Evolutionary conservation across 1,140 invertebrate genomes (phyloP).

Genomic region (Eubasilissa regina): DNA sequence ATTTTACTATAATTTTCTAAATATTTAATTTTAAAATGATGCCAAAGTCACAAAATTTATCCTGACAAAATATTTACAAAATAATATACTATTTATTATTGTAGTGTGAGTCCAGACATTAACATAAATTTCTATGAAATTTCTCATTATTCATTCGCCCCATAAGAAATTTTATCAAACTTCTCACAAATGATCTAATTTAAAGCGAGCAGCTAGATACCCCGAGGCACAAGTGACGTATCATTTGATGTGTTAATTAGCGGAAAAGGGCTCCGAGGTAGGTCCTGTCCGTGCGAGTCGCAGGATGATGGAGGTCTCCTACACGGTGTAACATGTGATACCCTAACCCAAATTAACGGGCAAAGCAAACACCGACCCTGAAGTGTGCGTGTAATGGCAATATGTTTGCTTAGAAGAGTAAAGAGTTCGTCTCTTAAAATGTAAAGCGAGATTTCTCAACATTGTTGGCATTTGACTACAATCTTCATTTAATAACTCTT

Average conservation of each 20-base stretch:
- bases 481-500: background rate
- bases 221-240: background rate
- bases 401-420: conserved; percentile 53
- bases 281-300: conserved; percentile 6
- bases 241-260: conserved; percentile 29
- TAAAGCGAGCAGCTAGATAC: background rate
- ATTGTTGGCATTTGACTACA: background rate
- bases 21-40: too few relatives aligned
- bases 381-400: conserved; percentile 35
- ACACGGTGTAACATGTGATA: conserved; percentile 40
- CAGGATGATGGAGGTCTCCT: background rate
- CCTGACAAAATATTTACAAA: too few relatives aligned
- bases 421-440: conserved; percentile 20
- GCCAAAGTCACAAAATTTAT: too few relatives aligned
- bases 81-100: too few relatives aligned
- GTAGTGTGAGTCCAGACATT: too few relatives aligned
- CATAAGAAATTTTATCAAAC: too few relatives aligned
- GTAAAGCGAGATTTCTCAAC: background rate
- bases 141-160: too few relatives aligned
- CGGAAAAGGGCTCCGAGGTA: conserved; percentile 4
- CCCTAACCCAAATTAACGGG: conserved; percentile 54
- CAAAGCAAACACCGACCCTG: conserved; percentile 41
- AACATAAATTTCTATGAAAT: too few relatives aligned
- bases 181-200: background rate
- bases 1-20: too few relatives aligned